A percentile compares a stretch with the other conserved stretches of the same genome.
phyloP scores from a whole-genome alignment of 2,797 vertebrate species.

The Darevskia mixta region DNA sequence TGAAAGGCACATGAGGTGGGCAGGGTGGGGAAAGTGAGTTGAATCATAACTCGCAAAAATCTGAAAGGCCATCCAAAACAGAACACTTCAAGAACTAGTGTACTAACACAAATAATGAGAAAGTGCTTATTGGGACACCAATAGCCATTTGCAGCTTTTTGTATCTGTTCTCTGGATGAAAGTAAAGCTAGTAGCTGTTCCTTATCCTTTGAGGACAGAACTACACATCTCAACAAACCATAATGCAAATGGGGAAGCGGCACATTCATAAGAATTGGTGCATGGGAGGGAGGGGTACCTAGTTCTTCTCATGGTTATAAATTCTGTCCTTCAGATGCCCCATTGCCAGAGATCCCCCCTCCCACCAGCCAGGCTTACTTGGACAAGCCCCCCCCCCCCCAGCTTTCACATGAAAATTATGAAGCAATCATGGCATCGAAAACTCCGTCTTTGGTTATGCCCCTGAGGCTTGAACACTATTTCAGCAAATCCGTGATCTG shows the following conservation, averaged over 20 bases:
- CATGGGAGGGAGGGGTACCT: not conserved
- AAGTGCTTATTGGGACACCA: not conserved
- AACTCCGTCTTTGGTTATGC: not conserved
- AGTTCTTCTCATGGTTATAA: no score
- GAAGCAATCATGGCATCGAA: not conserved
- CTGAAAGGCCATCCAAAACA: not conserved
- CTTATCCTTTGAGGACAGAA: not conserved
- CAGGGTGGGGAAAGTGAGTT: not conserved
- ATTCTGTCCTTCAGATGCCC: not conserved
- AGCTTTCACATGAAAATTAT: not conserved
- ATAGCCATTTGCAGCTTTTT: not conserved
- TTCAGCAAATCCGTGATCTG: not conserved
- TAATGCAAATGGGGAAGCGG: not conserved
- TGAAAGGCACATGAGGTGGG: not conserved
- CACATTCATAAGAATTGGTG: not conserved
- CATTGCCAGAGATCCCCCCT: not conserved
- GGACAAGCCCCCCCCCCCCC: not conserved
- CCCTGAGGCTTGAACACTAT: not conserved
- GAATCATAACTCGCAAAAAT: not conserved
- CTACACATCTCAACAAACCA: not conserved
- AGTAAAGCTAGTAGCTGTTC: not conserved
- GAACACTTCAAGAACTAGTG: not conserved
- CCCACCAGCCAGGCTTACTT: not conserved
- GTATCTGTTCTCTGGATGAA: not conserved
- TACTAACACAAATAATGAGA: not conserved